phyloP scores from a whole-genome alignment of 2,797 vertebrate genomes.

The Sebastes baramenuke region DNA sequence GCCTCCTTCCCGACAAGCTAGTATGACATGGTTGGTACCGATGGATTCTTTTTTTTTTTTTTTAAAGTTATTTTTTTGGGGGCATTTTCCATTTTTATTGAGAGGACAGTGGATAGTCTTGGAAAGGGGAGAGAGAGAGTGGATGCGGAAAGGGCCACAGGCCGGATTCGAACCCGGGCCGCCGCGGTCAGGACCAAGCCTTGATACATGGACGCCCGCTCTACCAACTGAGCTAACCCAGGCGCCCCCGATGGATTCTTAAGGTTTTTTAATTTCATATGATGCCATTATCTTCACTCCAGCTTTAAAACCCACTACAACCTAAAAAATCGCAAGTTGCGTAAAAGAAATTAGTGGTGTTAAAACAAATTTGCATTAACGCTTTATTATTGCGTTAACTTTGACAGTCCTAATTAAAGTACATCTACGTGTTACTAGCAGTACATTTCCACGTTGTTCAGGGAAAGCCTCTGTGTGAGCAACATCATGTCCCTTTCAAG shows the following conservation, averaged over 20 bases:
- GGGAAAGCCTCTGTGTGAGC: constrained; percentile 27
- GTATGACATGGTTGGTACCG: background rate
- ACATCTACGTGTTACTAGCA: background rate
- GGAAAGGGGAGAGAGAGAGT: too few relatives aligned
- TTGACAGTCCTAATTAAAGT: background rate
- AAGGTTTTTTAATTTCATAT: background rate
- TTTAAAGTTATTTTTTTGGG: too few relatives aligned
- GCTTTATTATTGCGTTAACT: background rate
- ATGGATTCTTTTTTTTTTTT: background rate
- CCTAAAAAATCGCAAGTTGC: background rate
- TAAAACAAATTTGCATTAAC: background rate
- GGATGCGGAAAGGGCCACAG: too few relatives aligned
- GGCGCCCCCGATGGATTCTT: background rate
- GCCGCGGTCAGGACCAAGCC: too few relatives aligned
- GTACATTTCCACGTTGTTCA: background rate
- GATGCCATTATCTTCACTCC: background rate
- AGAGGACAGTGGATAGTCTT: too few relatives aligned
- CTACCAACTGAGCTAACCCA: too few relatives aligned
- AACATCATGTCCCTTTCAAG: constrained; percentile 44
- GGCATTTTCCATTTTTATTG: too few relatives aligned
- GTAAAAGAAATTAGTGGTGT: background rate
- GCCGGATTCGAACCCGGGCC: too few relatives aligned
- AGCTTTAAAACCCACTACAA: background rate
- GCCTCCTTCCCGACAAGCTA: background rate
- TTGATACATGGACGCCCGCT: too few relatives aligned